Evolutionary conservation across 2,113 vertebrate genomes (phyloP).

Genomic region (Phalacrocorax aristotelis): DNA sequence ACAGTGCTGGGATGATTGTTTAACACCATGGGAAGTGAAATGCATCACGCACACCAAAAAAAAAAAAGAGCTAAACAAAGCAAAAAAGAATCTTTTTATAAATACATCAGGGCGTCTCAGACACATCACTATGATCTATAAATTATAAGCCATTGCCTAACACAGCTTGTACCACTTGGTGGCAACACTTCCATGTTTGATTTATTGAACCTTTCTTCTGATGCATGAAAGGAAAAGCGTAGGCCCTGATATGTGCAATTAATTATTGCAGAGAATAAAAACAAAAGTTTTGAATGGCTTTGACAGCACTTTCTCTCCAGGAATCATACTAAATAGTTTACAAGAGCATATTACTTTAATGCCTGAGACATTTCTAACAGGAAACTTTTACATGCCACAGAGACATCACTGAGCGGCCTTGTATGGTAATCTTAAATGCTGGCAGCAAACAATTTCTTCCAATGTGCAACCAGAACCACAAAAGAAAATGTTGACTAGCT

Average conservation of each 20-base stretch:
- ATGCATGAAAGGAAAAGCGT: slow-evolving; percentile 23
- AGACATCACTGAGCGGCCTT: background rate
- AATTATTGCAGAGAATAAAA: slow-evolving; percentile 37
- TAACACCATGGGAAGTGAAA: background rate
- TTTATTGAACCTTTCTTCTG: slow-evolving; percentile 67
- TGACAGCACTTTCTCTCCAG: background rate
- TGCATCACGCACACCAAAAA: background rate
- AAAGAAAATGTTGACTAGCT: background rate
- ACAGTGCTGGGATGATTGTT: background rate
- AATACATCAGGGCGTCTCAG: background rate
- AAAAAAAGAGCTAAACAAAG: background rate
- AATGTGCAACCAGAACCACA: background rate
- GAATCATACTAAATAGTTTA: background rate
- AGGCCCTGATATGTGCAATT: background rate
- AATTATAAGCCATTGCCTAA: slow-evolving; percentile 56
- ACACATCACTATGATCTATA: background rate
- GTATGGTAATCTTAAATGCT: background rate
- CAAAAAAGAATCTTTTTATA: background rate
- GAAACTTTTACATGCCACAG: background rate
- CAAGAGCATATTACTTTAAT: background rate
- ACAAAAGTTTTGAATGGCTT: background rate
- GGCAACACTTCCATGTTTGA: slow-evolving; percentile 79
- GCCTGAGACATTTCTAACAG: background rate
- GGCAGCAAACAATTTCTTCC: background rate
- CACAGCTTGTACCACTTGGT: slow-evolving; percentile 73